Base-by-base conservation (phyloP, 2,888 invertebrate species). In the Amphiduros pacificus region DNA sequence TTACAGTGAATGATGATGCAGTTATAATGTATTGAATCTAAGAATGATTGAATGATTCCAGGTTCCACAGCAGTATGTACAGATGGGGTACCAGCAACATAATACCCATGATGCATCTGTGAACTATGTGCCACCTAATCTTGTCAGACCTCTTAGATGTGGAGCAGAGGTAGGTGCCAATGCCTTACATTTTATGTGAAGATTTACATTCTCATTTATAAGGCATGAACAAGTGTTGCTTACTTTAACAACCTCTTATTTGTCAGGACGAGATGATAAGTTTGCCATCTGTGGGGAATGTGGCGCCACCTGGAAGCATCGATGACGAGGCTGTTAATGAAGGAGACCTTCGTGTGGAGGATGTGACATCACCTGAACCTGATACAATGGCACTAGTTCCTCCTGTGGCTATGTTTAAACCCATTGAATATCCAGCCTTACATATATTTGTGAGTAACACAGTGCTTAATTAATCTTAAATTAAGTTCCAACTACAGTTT, bases 371-470 rank as follows among this genome's bases (percentile, higher is more conserved):
- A 1, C 40, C 64, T 2, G 50, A 36, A 41, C 49, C 51, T 26
- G 68, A 68, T 24, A 72, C 72, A 36, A 55, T 60, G 31, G 27
- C 60, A 29, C 57, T 73, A 11, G 52, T 28, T 41, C 75, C 78
- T n/a, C 77, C 77, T 28, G 58, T 55, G 22, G 67, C 72, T 2
- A 53, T 82, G 40, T 78, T 80, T 67, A 71, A 74, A 55, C 75
- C 80, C 4, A 76, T 79, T 59, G 74, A 77, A 41, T 82, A 81
- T 65, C 79, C 78, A 50, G 68, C 77, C n/a, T 69, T 82, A 5
- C 81, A 82, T 67, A 79, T 82, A 52, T 80, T 82, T 74, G 82
- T 82, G 68, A 76, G 79, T 72, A 36, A 28, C 24, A 17, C 24
- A 17, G 6, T 11, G 17, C 20, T 50, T 55, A 55, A 22, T 48